Conservation (phyloP, 2,113 vertebrate genomes). For the Brachyistius frenatus region DNA sequence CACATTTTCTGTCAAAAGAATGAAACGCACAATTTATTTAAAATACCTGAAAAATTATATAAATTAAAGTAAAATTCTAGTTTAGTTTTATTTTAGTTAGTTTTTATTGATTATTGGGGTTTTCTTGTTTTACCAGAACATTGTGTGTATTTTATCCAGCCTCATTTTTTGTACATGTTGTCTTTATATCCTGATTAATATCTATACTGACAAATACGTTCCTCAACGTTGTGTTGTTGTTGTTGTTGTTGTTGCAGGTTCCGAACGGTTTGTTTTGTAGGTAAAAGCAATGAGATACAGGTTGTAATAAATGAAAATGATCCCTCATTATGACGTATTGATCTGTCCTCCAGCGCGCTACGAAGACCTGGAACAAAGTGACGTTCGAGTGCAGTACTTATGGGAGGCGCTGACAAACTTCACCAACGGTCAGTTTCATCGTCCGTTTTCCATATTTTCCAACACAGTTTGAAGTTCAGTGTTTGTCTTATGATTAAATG, state of each 20-base stretch:
- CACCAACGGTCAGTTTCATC: constrained; percentile 90
- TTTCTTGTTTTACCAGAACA: too few species aligned
- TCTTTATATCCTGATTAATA: too few species aligned
- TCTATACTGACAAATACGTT: too few species aligned
- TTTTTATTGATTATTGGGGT: too few species aligned
- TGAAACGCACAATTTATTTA: not conserved
- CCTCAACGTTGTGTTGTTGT: not conserved
- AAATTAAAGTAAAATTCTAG: not conserved
- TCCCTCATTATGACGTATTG: not conserved
- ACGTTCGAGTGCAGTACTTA: constrained; percentile 92
- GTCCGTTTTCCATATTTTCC: not conserved
- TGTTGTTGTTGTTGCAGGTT: not conserved
- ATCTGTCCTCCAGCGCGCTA: constrained; percentile 87
- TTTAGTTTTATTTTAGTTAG: not conserved
- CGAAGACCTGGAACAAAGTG: constrained; percentile 93
- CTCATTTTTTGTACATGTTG: too few species aligned
- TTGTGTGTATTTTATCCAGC: too few species aligned
- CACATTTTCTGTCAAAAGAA: not conserved
- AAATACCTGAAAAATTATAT: not conserved
- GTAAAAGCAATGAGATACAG: not conserved
- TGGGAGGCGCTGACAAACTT: constrained; percentile 98
- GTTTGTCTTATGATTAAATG: too few species aligned
- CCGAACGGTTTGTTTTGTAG: not conserved
- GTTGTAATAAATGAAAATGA: too few species aligned
- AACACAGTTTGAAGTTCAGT: not conserved